Conservation (phyloP, 35 echinoderm and acorn worm species). For the Nesometra sesokonis region DNA sequence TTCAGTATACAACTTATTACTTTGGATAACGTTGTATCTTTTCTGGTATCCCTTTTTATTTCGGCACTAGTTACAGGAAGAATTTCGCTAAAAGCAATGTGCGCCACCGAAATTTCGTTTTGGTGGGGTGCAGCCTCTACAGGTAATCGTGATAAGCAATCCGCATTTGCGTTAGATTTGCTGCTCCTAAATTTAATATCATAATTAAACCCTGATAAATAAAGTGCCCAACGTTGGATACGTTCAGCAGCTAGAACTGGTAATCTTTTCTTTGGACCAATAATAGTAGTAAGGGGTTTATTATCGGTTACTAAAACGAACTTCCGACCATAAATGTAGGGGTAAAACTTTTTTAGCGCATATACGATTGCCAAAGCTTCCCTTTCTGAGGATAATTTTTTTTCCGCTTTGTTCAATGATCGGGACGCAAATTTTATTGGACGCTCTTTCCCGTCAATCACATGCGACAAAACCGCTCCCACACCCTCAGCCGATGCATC, state of each 20-base stretch:
- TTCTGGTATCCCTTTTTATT: slow-evolving; percentile 14
- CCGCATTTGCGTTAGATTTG: slow-evolving; percentile 27
- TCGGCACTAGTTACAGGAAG: neutral
- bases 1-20: slow-evolving; percentile 6
- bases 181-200: slow-evolving; percentile 22
- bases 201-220: slow-evolving; percentile 32
- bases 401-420: slow-evolving; percentile 15
- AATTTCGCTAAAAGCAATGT: neutral
- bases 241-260: slow-evolving; percentile 16
- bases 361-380: too few species aligned
- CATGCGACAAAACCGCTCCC: slow-evolving; percentile 27
- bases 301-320: too few species aligned
- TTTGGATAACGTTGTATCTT: slow-evolving; percentile 18
- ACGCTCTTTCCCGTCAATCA: slow-evolving; percentile 26
- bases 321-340: slow-evolving; percentile 10
- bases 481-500: slow-evolving; percentile 21
- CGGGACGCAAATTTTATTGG: slow-evolving; percentile 31
- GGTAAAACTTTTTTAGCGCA: slow-evolving; percentile 30
- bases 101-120: too few species aligned
- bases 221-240: slow-evolving; percentile 35
- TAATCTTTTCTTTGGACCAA: slow-evolving; percentile 28
- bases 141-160: slow-evolving; percentile 17
- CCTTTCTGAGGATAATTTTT: slow-evolving; percentile 20
- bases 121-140: too few species aligned
- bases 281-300: slow-evolving; percentile 15